Percentiles rank a stretch among this genome's conserved stretches.
Evolutionary conservation across 2,797 vertebrate species (phyloP).

Genomic region (Jordanella pulchra): DNA sequence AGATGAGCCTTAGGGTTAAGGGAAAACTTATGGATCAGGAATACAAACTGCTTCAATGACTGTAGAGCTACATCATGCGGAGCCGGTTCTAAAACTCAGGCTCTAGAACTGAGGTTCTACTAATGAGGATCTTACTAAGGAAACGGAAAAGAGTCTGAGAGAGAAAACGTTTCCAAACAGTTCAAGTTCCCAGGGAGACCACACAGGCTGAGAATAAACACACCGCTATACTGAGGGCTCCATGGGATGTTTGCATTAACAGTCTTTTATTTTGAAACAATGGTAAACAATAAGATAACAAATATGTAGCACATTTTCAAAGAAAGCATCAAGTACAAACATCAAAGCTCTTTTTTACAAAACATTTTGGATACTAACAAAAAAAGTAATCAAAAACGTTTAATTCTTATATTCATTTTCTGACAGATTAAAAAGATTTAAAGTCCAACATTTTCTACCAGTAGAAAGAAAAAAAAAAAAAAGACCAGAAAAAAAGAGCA

Average conservation of each 20-base stretch:
- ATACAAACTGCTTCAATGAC: neutral
- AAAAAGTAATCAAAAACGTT: neutral
- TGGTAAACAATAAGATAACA: slow-evolving; percentile 44
- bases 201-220: slow-evolving; percentile 6
- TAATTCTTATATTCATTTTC: neutral
- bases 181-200: neutral
- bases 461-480: neutral
- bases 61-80: neutral
- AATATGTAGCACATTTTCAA: slow-evolving; percentile 19
- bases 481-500: neutral
- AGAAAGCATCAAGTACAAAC: slow-evolving; percentile 19
- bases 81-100: neutral
- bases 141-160: neutral
- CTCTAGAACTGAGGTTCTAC: too few species aligned
- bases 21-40: neutral
- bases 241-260: slow-evolving; percentile 29
- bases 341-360: neutral
- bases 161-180: neutral
- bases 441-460: neutral
- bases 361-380: neutral
- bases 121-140: neutral
- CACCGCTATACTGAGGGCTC: neutral
- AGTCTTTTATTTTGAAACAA: slow-evolving; percentile 56
- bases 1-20: too few species aligned
- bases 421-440: neutral